Evolutionary conservation across 2,113 vertebrate species (phyloP).

Genomic region (Typhlomys cinereus): DNA sequence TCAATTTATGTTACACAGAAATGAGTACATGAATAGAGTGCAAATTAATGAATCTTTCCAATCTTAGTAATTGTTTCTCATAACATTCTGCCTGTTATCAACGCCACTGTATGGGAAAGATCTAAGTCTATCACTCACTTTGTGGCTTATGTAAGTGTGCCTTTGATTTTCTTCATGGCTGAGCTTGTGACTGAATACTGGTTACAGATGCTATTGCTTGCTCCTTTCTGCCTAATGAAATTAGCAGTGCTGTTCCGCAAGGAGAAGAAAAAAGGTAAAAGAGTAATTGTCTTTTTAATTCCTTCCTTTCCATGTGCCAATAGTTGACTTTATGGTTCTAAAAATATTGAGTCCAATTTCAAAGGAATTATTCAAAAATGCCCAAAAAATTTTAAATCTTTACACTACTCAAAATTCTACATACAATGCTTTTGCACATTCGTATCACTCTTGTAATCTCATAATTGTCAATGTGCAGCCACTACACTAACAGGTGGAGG

Average conservation of each 20-base stretch:
- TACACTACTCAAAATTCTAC: neutral
- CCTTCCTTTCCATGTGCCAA: neutral
- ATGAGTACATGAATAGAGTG: neutral
- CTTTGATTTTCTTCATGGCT: neutral
- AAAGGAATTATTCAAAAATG: neutral
- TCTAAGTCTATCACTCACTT: rapidly evolving
- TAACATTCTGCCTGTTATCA: neutral
- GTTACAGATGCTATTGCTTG: neutral
- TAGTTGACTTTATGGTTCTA: neutral
- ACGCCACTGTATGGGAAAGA: neutral
- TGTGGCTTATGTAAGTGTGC: neutral
- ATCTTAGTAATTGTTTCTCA: neutral
- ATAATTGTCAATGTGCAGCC: neutral
- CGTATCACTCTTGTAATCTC: neutral
- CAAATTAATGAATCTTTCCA: neutral
- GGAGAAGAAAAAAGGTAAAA: neutral
- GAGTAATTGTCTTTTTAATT: neutral
- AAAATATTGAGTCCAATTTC: constrained; percentile 38
- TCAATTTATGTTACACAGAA: neutral
- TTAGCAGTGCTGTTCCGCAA: neutral
- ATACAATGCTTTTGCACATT: neutral
- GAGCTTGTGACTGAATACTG: neutral
- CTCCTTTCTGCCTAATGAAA: neutral
- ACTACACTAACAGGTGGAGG: neutral
- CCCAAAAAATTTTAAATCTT: neutral